Base-by-base conservation (phyloP, 2,797 vertebrate genomes). In the Lepilemur ruficaudatus region DNA sequence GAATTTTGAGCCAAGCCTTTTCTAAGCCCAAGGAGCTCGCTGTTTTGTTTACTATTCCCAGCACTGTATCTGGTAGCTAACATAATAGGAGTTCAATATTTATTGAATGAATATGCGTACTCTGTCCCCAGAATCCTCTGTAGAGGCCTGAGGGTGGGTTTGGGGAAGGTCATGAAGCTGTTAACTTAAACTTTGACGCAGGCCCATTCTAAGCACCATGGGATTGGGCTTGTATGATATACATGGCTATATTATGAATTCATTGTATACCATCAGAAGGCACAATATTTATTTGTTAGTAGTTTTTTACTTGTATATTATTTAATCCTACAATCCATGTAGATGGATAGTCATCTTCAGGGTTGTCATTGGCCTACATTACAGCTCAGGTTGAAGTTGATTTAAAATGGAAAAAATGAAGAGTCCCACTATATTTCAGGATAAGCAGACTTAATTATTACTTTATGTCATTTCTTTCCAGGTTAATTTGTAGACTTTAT, bases 401-500 rank as follows among this genome's bases (percentile, higher is more conserved):
- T 84, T 61, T 23, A 96, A 90, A 59, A 25, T 94, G 67, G 65
- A 81, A 65, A 80, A 72, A 88, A 78, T 55, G 30, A n/a, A 88
- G 67, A 92, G 35, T 6, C 46, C 17, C 35, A 9, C 61, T n/a
- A 38, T 89, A 41, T 52, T 95, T 91, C 59, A 79, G 43, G 69
- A 82, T 41, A 50, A 41, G 0, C 46, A 73, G 30, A 69, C 23
- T 43, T 65, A 79, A 52, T 83, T 85, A 70, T 92, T 93, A 57
- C 10, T n/a, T 6, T 38, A 46, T 65, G 43, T 65, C 43, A 59
- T 86, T 91, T 76, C n/a, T 87, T 95, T 88, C 18, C 25, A 90
- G 28, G 35, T 92, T 95, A 80, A 57, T 76, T 38, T 73, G 63
- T 41, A 87, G 38, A 28, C 55, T 91, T 83, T 57, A 52, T 96